These are phyloP conservation scores for Lacanobia oleracea DNA, from an alignment of 2,888 invertebrate species.

Conservation along the genomic window DNA sequence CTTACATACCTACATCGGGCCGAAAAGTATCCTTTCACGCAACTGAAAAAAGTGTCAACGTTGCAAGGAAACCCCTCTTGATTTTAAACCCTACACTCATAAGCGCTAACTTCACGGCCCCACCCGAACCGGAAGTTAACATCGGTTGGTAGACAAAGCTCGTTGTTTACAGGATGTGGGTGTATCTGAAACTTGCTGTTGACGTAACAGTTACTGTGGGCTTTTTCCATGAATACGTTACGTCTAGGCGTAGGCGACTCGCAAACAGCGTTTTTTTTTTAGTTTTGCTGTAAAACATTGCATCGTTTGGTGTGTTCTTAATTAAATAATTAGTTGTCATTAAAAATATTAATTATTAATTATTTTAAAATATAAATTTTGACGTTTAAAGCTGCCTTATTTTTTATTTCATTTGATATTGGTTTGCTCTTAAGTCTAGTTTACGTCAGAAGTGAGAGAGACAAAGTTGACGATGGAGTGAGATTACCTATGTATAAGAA, in stretches of 20 bases:
- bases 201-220: slow-evolving; percentile 58
- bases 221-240: slow-evolving; percentile 60
- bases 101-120: slow-evolving; percentile 42
- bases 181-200: slow-evolving; percentile 68
- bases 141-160: slow-evolving; percentile 74
- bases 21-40: too few species aligned
- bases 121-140: slow-evolving; percentile 71
- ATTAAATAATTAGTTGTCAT: too few species aligned
- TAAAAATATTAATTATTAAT: too few species aligned
- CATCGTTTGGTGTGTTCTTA: background rate
- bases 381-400: too few species aligned
- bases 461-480: too few species aligned
- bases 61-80: background rate
- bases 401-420: too few species aligned
- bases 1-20: too few species aligned
- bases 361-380: too few species aligned
- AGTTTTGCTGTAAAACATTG: background rate
- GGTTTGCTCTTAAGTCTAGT: too few species aligned
- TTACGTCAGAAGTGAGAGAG: too few species aligned
- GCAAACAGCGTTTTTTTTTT: slow-evolving; percentile 2
- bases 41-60: too few species aligned
- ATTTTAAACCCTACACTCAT: background rate
- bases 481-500: too few species aligned
- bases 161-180: slow-evolving; percentile 74
- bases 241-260: background rate